Evolutionary conservation across 1,140 invertebrate genomes (phyloP), one percentile per base, ranked within the genome.

Genomic region (Nephila pilipes): DNA sequence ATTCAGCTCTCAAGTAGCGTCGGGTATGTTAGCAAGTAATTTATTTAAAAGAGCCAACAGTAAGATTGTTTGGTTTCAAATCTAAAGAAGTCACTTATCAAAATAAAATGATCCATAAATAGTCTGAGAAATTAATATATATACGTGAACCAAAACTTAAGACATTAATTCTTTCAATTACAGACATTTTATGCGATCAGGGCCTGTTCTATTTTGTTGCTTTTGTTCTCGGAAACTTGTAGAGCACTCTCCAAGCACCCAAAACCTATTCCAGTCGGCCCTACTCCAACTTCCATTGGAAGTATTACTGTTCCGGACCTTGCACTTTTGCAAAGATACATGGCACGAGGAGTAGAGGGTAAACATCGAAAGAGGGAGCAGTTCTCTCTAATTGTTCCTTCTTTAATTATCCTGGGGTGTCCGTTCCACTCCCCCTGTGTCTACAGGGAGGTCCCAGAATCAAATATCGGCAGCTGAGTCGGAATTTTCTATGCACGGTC

Each of bases 401-500:
- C 83, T 85, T 85, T 85, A 85, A 85, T 85, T 85, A 85, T 85
- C 46, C 55, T 22, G 1, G 69, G 58, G 69, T 75, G 69, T 65
- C 38, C 46, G 12, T 29, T 85, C 55, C 46, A 46, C 46, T 46
- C 46, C 46, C 46, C 55, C 55, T 32, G 22, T 57, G 46, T 36
- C 54, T 58, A 57, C 29, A 57, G 83, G 29, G 54, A 65, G 63
- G 63, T 12, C 63, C 63, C 63, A 25, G 63, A 57, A 85, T 57
- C 83, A 85, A 85, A 85, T 85, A 85, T 85, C 83, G 83, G 55
- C 29, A 60, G 57, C 55, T 57, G 29, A 85, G 83, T 58, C 55
- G 55, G 83, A 85, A 85, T 85, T 85, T 85, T 85, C 83, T 85
- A 85, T 85, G 83, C 83, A 85, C 55, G 55, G 83, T 85, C 83